Base-by-base conservation (phyloP, 2,888 invertebrate genomes). In the Hirtodrosophila cameraria region DNA sequence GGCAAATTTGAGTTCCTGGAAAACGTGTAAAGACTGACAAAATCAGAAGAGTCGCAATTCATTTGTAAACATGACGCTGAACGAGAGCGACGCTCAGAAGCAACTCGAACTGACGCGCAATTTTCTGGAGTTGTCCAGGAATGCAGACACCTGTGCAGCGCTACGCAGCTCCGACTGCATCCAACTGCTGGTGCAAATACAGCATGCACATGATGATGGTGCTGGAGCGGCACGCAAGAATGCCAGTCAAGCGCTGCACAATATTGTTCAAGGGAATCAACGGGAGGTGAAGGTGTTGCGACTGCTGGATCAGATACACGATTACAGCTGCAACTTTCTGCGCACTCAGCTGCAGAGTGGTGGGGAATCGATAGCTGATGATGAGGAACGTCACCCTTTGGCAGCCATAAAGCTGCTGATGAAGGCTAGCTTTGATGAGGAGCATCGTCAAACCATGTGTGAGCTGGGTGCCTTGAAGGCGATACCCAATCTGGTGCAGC, bases 391-490 rank as follows among this genome's bases (percentile, higher is more conserved):
- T 62, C 97, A 98, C 92, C 98, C 98, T 0, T 94, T 96, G 62
- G 94, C 96, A 68, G 96, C 97, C 41, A 96, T 98, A 64, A 97
- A 97, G 9, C 96, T 97, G 59, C 92, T 99, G 41, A 99, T 99
- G 97, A 98, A 98, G 89, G 92, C 98, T 16, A 98, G 99, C 0
- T 99, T 99, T 90, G 99, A 99, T 88, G 98, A 99, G 89, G 97
- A 98, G 74, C 98, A 99, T 89, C 93, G 99, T 9, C 97, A 97
- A 90, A 97, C 98, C 0, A 99, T 99, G 92, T 98, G 98, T 89
- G 96, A 97, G 80, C 91, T 99, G 35, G 99, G 99, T 23, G 98
- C 98, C 0, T 93, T 99, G 20, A 97, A 98, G 89, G 96, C 97
- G 0, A 94, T 99, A 43, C 98, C 98, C 1, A 96, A 97, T 74